A percentile compares a stretch with the other conserved stretches of the same genome.
phyloP scores from a whole-genome alignment of 2,113 vertebrate genomes.

The Gymnobelideus leadbeateri region DNA sequence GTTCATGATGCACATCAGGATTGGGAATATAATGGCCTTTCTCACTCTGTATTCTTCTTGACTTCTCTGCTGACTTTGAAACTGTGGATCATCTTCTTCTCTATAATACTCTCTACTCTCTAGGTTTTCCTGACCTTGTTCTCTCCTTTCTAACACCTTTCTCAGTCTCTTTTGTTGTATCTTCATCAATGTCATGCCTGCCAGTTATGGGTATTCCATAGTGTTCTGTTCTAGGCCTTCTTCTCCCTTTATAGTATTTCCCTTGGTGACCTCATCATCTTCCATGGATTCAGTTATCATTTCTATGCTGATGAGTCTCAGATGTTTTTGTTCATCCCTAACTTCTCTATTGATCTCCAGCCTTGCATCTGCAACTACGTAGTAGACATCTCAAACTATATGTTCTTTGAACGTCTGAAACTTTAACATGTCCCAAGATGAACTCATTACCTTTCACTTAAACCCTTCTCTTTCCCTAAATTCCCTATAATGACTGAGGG shows the following conservation, averaged over 20 bases:
- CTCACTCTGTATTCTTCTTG: background rate
- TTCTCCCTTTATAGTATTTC: background rate
- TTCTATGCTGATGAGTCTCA: background rate
- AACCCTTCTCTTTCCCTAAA: background rate
- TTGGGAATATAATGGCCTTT: background rate
- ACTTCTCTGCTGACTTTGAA: background rate
- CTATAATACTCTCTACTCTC: background rate
- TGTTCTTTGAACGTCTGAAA: background rate
- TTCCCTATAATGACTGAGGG: background rate
- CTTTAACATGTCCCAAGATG: background rate
- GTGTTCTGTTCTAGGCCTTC: background rate
- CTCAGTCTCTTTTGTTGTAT: background rate
- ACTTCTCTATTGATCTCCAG: background rate
- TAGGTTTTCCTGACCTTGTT: background rate
- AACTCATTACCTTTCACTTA: background rate
- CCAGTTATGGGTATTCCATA: background rate
- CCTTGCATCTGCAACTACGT: background rate
- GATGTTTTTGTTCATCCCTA: background rate
- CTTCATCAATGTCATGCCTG: background rate
- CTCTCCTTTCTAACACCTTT: background rate
- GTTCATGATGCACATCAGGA: background rate
- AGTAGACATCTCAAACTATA: background rate
- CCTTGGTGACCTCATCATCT: background rate
- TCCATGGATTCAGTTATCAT: background rate
- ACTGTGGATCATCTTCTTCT: background rate